Conservation (phyloP, 2,888 invertebrate genomes). For the Lamellibrachia columna region DNA sequence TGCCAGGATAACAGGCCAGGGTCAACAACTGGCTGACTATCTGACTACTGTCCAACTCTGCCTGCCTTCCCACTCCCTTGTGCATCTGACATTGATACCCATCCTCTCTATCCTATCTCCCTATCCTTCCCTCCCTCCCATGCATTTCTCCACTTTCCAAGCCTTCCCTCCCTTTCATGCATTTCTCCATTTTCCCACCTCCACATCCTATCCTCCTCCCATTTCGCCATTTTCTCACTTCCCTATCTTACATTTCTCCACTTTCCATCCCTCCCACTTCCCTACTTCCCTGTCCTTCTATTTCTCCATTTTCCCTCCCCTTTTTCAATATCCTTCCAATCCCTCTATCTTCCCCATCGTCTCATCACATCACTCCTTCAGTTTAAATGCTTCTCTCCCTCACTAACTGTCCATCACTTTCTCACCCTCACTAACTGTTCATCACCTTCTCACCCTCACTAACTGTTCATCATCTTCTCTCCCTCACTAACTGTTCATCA, state of each 20-base stretch:
- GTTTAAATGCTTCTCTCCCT: not conserved
- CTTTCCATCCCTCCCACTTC: not conserved
- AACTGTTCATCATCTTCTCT: too few relatives aligned
- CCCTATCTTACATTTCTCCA: not conserved
- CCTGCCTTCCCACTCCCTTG: too few relatives aligned
- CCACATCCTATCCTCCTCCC: not conserved
- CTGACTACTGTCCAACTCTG: too few relatives aligned
- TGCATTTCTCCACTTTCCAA: not conserved
- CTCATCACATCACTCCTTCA: too few relatives aligned
- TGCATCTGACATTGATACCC: too few relatives aligned
- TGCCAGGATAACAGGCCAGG: not conserved
- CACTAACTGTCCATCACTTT: not conserved
- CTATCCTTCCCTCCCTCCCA: not conserved
- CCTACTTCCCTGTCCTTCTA: not conserved
- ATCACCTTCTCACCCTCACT: too few relatives aligned
- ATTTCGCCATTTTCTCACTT: not conserved
- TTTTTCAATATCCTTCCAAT: not conserved
- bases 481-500: too few relatives aligned
- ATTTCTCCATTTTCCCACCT: not conserved
- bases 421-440: not conserved
- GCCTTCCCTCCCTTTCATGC: too few relatives aligned
- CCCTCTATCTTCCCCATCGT: not conserved
- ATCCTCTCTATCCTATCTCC: not conserved
- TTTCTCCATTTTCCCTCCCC: not conserved
- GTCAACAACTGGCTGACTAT: not conserved